Conservation (phyloP, 2,797 vertebrate species). For the Typhlichthys eigenmanni region DNA sequence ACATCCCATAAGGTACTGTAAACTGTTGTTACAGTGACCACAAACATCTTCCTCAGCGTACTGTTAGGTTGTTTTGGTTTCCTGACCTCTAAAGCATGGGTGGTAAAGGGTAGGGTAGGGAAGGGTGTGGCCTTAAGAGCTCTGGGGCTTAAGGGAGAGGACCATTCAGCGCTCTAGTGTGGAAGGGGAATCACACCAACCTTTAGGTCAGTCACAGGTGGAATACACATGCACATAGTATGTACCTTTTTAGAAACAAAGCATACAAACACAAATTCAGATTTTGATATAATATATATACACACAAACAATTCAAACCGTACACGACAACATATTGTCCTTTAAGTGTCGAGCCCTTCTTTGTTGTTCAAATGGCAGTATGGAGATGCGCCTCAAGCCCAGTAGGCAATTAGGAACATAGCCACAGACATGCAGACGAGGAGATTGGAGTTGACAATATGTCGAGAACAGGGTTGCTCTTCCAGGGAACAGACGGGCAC, state of each 20-base stretch:
- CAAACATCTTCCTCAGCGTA: too few species aligned
- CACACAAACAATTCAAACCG: not conserved
- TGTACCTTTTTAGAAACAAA: not conserved
- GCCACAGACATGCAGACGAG: slow-evolving; percentile 80
- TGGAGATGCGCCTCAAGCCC: slow-evolving; percentile 69
- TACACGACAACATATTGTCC: not conserved
- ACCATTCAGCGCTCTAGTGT: too few species aligned
- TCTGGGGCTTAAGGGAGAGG: too few species aligned
- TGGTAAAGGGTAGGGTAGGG: too few species aligned
- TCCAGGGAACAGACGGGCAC: slow-evolving; percentile 57
- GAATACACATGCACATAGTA: too few species aligned
- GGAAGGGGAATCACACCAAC: too few species aligned
- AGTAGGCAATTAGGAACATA: slow-evolving; percentile 88
- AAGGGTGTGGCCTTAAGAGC: too few species aligned
- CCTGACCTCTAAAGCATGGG: too few species aligned
- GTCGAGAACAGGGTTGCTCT: slow-evolving; percentile 75
- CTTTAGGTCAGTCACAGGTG: too few species aligned
- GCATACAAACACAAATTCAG: not conserved
- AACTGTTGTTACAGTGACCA: not conserved
- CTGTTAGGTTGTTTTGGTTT: too few species aligned
- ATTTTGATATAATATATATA: too few species aligned
- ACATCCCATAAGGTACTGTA: not conserved
- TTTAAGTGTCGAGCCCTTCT: not conserved
- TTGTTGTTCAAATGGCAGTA: not conserved
- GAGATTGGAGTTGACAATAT: slow-evolving; percentile 84